A percentile compares a stretch with the other conserved stretches of the same genome.
Conservation (phyloP, 2,888 invertebrate species). For the Tachina fera region DNA sequence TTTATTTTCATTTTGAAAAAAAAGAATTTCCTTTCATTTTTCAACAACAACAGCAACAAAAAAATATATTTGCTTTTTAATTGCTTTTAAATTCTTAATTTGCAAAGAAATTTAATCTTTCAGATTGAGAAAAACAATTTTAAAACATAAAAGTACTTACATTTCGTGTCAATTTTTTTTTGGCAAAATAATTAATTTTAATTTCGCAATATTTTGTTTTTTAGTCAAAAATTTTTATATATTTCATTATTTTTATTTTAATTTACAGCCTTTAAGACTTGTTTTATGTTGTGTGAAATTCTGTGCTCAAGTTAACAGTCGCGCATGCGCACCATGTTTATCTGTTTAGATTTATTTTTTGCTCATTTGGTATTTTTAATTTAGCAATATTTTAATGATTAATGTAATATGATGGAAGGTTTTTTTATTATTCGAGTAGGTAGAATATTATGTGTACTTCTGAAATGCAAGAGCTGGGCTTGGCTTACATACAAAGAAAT, state of each 20-base stretch:
- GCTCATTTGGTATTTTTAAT: neutral
- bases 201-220: conserved; percentile 36
- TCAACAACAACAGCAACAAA: conserved; percentile 1
- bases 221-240: neutral
- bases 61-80: conserved; percentile 3
- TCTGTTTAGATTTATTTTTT: neutral
- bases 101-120: conserved; percentile 50
- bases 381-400: neutral
- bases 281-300: conserved; percentile 58
- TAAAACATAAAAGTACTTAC: neutral
- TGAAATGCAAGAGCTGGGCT: neutral
- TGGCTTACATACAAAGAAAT: no score
- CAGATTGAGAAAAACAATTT: conserved; percentile 23
- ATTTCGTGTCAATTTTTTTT: neutral
- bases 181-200: conserved; percentile 5
- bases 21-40: conserved; percentile 70
- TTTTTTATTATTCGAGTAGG: neutral
- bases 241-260: conserved; percentile 16
- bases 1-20: neutral
- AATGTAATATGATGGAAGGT: neutral
- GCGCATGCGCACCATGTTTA: conserved; percentile 23
- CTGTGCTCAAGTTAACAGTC: conserved; percentile 13
- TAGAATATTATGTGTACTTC: neutral
- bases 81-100: conserved; percentile 36
- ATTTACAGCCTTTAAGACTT: conserved; percentile 49